Evolutionary conservation across 2,113 vertebrate genomes (phyloP).

Genomic region (Rhynchomys soricoides): DNA sequence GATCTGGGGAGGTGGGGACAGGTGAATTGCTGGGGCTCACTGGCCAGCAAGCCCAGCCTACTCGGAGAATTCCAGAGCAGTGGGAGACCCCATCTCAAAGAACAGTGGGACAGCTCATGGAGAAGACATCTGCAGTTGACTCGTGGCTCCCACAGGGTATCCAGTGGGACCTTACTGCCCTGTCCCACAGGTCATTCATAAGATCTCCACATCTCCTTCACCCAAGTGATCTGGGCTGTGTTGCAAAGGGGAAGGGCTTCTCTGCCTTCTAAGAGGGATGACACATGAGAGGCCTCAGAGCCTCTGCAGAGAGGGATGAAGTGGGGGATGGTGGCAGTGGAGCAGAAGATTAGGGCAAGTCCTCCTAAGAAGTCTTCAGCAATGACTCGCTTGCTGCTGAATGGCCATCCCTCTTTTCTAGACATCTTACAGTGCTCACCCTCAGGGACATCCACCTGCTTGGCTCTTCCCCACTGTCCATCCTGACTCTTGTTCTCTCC

Average conservation of each 20-base stretch:
- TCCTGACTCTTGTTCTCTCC: neutral
- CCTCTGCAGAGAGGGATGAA: neutral
- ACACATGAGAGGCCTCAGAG: neutral
- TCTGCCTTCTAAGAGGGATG: neutral
- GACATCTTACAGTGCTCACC: fast-evolving
- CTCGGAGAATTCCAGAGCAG: neutral
- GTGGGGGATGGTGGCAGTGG: neutral
- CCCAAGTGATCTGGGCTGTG: neutral
- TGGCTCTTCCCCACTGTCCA: neutral
- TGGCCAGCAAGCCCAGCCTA: neutral
- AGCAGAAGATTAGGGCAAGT: neutral
- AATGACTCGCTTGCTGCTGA: neutral
- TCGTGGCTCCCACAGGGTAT: neutral
- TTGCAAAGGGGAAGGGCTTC: neutral
- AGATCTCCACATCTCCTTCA: neutral
- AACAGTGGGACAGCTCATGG: neutral
- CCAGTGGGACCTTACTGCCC: neutral
- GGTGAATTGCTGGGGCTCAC: neutral
- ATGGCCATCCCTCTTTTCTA: neutral
- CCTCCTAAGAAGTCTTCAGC: neutral
- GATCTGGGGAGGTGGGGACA: neutral
- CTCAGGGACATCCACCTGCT: neutral
- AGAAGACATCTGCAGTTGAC: neutral
- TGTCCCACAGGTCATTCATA: neutral
- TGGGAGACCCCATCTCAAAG: neutral